These are phyloP conservation scores for Macrochelys suwanniensis DNA, from an alignment of 2,797 vertebrate genomes.

Conservation along the genomic window DNA sequence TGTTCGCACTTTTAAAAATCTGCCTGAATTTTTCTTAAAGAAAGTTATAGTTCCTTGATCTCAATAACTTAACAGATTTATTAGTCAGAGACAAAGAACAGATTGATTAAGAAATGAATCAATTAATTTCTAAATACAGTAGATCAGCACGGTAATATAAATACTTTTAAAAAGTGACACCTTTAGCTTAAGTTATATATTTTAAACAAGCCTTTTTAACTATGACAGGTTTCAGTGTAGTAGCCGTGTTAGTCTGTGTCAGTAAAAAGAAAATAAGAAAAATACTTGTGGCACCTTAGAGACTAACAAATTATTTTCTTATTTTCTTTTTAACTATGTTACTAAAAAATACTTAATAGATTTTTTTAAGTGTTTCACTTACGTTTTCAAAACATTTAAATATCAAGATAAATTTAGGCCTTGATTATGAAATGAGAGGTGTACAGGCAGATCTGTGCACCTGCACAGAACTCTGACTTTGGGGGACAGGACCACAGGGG, in stretches of 20 bases:
- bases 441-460: neutral
- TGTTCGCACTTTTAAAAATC: constrained; percentile 55
- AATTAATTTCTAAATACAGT: neutral
- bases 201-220: neutral
- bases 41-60: constrained; percentile 56
- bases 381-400: neutral
- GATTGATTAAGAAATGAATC: constrained; percentile 12
- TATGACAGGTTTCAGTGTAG: no score
- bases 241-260: no score
- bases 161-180: neutral
- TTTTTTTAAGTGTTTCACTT: no score
- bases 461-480: neutral
- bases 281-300: no score
- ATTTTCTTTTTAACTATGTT: neutral
- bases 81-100: neutral
- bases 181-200: neutral
- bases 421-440: neutral
- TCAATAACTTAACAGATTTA: constrained; percentile 15
- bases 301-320: no score
- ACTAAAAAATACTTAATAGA: neutral
- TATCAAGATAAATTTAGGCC: neutral
- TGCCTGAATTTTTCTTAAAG: constrained; percentile 70
- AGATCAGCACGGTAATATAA: neutral
- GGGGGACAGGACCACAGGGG: neutral
- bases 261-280: no score